Evolutionary conservation across 2,113 vertebrate species (phyloP).

Genomic region (Cavia porcellus): DNA sequence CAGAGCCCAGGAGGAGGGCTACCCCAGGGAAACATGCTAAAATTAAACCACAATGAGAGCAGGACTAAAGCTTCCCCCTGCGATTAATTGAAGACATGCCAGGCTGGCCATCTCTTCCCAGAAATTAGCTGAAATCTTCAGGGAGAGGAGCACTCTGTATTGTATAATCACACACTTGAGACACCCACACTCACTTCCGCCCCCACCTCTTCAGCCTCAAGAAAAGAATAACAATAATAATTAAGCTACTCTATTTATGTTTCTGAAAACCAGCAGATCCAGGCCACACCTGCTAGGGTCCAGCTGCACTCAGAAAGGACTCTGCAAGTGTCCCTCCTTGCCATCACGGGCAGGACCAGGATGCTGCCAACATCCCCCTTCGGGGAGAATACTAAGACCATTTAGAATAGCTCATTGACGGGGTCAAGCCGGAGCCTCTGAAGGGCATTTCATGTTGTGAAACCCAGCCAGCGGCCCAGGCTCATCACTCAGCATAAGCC

Average conservation of each 20-base stretch:
- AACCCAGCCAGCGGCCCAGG: background rate
- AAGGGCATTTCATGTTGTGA: conserved; percentile 56
- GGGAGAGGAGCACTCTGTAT: background rate
- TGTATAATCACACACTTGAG: conserved; percentile 71
- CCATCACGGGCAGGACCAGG: background rate
- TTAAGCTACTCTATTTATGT: conserved; percentile 71
- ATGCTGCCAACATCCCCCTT: background rate
- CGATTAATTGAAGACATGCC: conserved; percentile 57
- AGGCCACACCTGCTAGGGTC: conserved; percentile 73
- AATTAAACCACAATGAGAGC: conserved; percentile 60
- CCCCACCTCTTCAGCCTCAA: conserved; percentile 24
- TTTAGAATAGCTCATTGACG: conserved; percentile 56
- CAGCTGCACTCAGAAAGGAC: conserved; percentile 11
- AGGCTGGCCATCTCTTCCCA: conserved; percentile 51
- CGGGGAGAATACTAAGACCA: background rate
- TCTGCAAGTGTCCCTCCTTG: background rate
- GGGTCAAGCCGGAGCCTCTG: conserved; percentile 64
- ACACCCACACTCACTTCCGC: background rate
- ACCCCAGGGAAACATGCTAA: conserved; percentile 53
- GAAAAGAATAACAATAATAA: conserved; percentile 70
- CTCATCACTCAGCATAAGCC: conserved; percentile 77
- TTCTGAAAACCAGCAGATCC: conserved; percentile 73
- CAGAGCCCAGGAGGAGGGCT: background rate
- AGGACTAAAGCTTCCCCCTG: background rate
- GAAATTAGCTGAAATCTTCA: conserved; percentile 68